Base-by-base conservation (phyloP, 2,113 vertebrate species). In the Myotis yumanensis region DNA sequence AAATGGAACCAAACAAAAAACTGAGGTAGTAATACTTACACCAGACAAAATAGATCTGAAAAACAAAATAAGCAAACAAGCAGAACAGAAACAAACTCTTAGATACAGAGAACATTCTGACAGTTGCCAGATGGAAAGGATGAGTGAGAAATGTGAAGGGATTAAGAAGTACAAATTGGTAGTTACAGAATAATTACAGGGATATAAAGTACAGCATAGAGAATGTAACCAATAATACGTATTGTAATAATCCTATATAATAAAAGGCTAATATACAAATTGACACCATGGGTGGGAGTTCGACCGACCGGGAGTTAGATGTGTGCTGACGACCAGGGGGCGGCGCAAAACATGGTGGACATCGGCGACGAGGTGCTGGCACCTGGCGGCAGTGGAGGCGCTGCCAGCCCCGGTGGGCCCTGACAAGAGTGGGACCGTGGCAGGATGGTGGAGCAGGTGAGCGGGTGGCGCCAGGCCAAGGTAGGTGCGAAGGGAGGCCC, bases 401-500 rank as follows among this genome's bases (percentile, higher is more conserved):
- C 59, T 62, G 59, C 57, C 1, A 3, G 22, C 57, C 9, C 22
- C 9, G 7, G 57, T 28, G 23, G 59, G 59, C 59, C 59, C 59
- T 4, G 4, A 28, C 4, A 3, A 28, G 25, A 28, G 4, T 4
- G 9, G 59, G 25, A 62, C 25, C 12, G 59, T 0, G 11, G 59
- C 3, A 62, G 59, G 25, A 62, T 12, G 59, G 59, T 62, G 59
- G 11, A 62, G 59, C 25, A 28, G 59, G 25, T 62, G 59, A 62
- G 59, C 11, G 25, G 23, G 59, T 1, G 11, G 59, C 10, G 4
- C 25, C 25, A 62, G 59, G 25, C 59, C 59, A 62, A 62, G 23
- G 11, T 62, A 4, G 25, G 25, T 62, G 25, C 0, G 4, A 62
- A 62, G 59, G 59, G 59, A 28, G 59, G 59, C 59, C 59, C 23